Evolutionary conservation across 2,797 vertebrate genomes (phyloP), one percentile per base, ranked within the genome.

Genomic region (Eulemur rubriventer): DNA sequence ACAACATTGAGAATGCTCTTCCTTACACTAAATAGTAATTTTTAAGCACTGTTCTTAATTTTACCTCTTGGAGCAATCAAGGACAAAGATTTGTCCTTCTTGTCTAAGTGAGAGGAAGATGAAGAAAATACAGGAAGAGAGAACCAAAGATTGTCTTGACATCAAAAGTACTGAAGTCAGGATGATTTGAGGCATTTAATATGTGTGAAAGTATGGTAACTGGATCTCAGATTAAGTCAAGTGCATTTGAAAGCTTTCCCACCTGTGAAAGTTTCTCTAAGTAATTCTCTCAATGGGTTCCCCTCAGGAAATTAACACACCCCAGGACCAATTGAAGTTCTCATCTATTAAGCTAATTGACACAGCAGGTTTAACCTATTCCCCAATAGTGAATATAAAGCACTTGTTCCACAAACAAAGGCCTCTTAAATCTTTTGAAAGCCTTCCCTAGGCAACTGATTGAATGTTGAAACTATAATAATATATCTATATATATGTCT

Each of bases 311-410:
- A 98, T 96, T 89, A 96, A 94, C 85, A 96, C 41, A 94, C 50
- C 12, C 76, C 41, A 94, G 93, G 55, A 92, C 81, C 70, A 80
- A n/a, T 1, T 97, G 79, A 96, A 91, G 35, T 87, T 96, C 96
- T 88, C 87, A 98, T 97, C 94, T 98, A 96, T 98, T 98, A 98
- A 98, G 86, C 67, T 98, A 98, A 97, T 89, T 96, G 97, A 97
- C 97, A 84, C 78, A 98, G 88, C 84, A 96, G 86, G 65, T 57
- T 97, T 96, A 98, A 83, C 75, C 76, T 95, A 89, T 79, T 70
- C 98, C 59, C 59, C n/a, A 96, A 80, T 94, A 55, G 91, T 85
- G 73, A 94, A 76, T 96, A 86, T 73, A 95, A 97, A 92, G 50
- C 63, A 95, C 89, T 95, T 97, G 78, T 96, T 95, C 81, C 38